Conservation (phyloP, 1,140 invertebrate species). For the Littorina saxatilis region DNA sequence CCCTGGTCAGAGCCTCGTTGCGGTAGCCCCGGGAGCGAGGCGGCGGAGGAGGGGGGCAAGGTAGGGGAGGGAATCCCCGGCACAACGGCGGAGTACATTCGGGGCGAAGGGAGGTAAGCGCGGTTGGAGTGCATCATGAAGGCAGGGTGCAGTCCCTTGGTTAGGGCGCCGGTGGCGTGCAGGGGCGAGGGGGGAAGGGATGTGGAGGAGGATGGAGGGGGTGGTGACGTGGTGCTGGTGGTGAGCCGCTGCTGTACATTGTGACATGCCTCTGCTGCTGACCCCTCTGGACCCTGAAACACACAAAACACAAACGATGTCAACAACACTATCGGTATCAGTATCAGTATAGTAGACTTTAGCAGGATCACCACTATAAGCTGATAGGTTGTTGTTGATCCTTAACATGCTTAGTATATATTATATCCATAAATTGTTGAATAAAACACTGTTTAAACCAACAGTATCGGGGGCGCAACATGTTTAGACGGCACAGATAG, state of each 20-base stretch:
- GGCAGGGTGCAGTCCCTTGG: constrained; percentile 15
- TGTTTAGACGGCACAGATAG: background rate
- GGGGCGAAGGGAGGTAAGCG: constrained; percentile 36
- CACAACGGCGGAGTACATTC: constrained; percentile 23
- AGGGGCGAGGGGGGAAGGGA: background rate
- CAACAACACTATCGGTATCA: no score
- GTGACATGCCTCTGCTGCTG: constrained; percentile 19
- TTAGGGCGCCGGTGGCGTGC: background rate
- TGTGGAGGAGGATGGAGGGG: background rate
- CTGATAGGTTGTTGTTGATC: no score
- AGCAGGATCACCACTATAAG: background rate
- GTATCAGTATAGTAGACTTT: no score
- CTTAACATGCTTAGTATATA: no score
- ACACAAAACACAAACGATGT: background rate
- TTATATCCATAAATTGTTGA: background rate
- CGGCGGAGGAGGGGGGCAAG: background rate
- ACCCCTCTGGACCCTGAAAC: constrained; percentile 27
- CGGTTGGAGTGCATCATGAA: constrained; percentile 24
- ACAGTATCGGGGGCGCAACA: background rate
- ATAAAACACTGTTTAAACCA: background rate
- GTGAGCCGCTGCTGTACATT: background rate
- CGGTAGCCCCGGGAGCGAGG: background rate
- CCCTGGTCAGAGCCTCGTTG: background rate
- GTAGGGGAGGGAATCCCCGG: background rate
- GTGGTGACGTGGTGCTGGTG: background rate